Conservation (phyloP, 2,113 vertebrate genomes). For the Megaceryle torquata region DNA sequence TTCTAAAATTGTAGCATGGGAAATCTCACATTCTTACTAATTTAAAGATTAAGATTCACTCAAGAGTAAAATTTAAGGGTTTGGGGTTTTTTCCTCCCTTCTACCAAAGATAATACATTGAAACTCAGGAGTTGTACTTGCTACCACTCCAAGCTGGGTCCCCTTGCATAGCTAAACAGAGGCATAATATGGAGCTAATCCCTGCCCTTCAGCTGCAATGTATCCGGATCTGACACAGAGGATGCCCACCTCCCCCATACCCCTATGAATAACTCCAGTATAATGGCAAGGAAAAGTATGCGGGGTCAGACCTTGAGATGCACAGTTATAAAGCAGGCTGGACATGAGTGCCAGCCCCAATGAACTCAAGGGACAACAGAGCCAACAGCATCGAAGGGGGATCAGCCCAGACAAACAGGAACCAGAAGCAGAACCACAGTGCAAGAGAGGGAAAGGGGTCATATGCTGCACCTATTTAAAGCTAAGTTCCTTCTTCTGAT, state of each 20-base stretch:
- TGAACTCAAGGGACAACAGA: not conserved
- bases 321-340: not conserved
- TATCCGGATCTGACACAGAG: not conserved
- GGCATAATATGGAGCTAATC: not conserved
- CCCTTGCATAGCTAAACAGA: not conserved
- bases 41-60: constrained; percentile 27
- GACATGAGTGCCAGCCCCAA: not conserved
- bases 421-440: not conserved
- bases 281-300: not conserved
- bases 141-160: not conserved
- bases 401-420: not conserved
- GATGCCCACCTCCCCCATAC: not conserved
- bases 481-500: not conserved
- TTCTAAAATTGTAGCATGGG: not conserved
- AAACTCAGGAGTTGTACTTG: not conserved
- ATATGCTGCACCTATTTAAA: not conserved
- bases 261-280: not conserved
- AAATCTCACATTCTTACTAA: not conserved
- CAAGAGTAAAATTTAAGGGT: not conserved
- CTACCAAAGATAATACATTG: not conserved
- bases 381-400: not conserved
- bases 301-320: not conserved
- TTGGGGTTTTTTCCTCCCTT: not conserved
- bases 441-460: not conserved
- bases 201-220: not conserved